A percentile compares a stretch with the other conserved stretches of the same genome.
Evolutionary conservation across 2,797 vertebrate genomes (phyloP).

Genomic region (Syndactyla subalaris): DNA sequence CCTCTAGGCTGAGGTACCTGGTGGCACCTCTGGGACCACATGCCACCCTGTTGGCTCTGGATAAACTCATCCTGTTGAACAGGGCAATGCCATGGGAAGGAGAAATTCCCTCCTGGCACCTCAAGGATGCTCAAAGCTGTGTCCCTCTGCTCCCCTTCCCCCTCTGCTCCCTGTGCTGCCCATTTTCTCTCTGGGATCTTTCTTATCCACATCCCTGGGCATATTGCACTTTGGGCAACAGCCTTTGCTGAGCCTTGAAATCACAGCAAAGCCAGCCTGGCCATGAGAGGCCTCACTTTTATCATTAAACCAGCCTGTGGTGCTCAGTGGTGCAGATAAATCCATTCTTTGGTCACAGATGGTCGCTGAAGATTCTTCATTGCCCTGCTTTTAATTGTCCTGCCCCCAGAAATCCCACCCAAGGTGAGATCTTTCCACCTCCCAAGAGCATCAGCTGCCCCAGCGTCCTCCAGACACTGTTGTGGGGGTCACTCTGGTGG

Average conservation of each 20-base stretch:
- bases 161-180: background rate
- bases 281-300: background rate
- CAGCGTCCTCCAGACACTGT: rapidly evolving
- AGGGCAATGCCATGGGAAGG: rapidly evolving
- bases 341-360: background rate
- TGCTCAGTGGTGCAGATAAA: background rate
- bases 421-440: rapidly evolving
- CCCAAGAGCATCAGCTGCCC: background rate
- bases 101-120: background rate
- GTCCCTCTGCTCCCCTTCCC: background rate
- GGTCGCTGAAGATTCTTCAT: background rate
- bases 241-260: background rate
- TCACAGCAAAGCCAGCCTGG: background rate
- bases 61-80: background rate
- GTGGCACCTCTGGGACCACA: background rate
- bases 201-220: background rate
- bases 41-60: background rate
- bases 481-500: background rate
- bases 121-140: rapidly evolving
- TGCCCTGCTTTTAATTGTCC: background rate
- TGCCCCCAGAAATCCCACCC: background rate
- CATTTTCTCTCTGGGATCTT: background rate
- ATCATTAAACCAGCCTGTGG: background rate
- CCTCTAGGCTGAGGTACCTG: background rate
- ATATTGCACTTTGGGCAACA: background rate